Evolutionary conservation across 2,113 vertebrate species (phyloP).

Genomic region (Myrmophylax atrothorax): DNA sequence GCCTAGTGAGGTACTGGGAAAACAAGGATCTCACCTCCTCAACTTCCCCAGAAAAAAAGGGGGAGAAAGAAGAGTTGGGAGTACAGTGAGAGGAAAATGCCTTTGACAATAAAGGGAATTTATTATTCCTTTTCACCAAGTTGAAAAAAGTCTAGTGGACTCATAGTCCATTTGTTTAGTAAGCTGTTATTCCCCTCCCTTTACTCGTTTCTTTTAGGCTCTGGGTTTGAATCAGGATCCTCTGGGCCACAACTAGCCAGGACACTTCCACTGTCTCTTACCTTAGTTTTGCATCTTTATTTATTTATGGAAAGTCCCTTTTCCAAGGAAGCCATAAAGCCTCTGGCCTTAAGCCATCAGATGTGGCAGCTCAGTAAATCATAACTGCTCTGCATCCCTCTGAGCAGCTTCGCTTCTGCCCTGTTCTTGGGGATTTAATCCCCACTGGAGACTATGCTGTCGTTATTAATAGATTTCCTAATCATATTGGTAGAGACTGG

Average conservation of each 20-base stretch:
- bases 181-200: background rate
- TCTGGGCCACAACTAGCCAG: background rate
- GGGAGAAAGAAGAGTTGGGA: background rate
- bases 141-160: background rate
- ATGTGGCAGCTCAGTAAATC: background rate
- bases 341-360: background rate
- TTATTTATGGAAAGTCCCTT: background rate
- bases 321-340: background rate
- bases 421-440: background rate
- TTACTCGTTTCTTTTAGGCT: background rate
- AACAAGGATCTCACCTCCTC: background rate
- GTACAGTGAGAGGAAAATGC: background rate
- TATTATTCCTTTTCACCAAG: background rate
- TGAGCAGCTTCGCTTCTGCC: background rate
- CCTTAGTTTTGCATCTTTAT: background rate
- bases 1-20: background rate
- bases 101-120: background rate
- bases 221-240: background rate
- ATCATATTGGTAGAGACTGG: background rate
- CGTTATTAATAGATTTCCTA: background rate
- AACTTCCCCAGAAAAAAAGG: background rate
- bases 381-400: background rate
- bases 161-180: background rate
- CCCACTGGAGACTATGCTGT: background rate
- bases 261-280: background rate